Conservation (phyloP, 2,113 vertebrate genomes). For the Megaceryle maxima region DNA sequence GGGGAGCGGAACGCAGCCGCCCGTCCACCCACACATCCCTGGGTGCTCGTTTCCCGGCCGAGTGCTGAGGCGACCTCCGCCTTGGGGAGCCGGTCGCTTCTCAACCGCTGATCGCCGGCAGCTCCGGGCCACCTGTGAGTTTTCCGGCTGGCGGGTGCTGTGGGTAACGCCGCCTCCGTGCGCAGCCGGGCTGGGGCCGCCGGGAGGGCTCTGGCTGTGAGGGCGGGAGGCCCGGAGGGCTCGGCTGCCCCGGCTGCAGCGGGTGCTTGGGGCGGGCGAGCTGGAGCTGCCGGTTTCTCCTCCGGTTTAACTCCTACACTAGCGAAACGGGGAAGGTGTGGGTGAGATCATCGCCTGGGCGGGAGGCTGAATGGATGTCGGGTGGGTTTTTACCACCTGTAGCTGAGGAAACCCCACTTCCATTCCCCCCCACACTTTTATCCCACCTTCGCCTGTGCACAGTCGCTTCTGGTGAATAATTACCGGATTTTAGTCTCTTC, state of each 20-base stretch:
- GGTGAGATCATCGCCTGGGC: no score
- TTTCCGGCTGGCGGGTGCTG: neutral
- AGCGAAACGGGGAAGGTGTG: neutral
- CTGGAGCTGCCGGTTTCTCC: neutral
- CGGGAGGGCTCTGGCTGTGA: neutral
- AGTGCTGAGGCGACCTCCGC: neutral
- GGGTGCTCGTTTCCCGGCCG: no score
- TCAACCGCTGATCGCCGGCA: neutral
- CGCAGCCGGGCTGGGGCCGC: neutral
- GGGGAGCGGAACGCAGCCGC: neutral
- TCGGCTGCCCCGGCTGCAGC: neutral
- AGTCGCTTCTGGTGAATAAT: neutral
- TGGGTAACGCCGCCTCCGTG: neutral
- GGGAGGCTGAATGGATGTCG: neutral
- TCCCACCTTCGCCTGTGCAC: neutral
- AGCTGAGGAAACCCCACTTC: neutral
- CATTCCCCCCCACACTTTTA: accelerated
- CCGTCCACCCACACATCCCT: neutral
- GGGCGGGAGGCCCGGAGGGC: neutral
- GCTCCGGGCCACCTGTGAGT: neutral
- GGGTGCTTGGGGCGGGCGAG: neutral
- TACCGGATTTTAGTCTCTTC: neutral
- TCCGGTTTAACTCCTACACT: neutral
- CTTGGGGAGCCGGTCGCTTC: neutral
- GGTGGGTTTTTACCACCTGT: neutral